A percentile compares a stretch with the other conserved stretches of the same genome.
Conservation (phyloP, 2,888 invertebrate species). For the Cheilosia impressa region DNA sequence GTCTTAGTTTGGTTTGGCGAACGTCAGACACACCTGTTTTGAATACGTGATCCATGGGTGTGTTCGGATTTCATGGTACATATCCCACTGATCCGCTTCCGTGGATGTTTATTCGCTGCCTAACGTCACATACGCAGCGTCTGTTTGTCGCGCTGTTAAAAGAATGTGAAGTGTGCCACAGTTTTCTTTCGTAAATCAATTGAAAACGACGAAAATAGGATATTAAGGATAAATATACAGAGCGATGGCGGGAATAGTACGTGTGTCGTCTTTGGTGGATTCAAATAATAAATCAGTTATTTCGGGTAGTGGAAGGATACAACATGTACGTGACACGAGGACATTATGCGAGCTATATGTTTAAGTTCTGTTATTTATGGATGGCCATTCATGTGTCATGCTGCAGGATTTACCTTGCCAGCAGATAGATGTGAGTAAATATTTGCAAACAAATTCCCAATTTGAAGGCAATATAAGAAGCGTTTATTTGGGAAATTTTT, state of each 20-base stretch:
- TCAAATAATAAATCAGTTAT: conserved; percentile 67
- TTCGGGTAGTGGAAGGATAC: conserved; percentile 41
- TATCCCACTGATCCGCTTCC: conserved; percentile 16
- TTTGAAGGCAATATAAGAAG: not conserved
- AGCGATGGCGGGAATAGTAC: conserved; percentile 11
- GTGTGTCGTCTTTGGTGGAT: conserved; percentile 33
- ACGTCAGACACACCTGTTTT: conserved; percentile 59
- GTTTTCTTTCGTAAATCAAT: conserved; percentile 52
- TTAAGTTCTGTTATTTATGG: conserved; percentile 45
- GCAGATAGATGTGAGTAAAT: conserved; percentile 35
- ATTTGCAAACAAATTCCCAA: conserved; percentile 30
- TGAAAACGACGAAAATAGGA: conserved; percentile 40
- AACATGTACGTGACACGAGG: conserved; percentile 27
- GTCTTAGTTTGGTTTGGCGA: conserved; percentile 39
- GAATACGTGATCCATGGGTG: conserved; percentile 53
- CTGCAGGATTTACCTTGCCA: conserved; percentile 29
- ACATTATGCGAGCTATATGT: conserved; percentile 22
- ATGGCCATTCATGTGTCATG: conserved; percentile 49
- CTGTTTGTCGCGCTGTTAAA: not conserved
- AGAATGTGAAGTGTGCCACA: conserved; percentile 51
- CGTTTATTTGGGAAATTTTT: conserved; percentile 3
- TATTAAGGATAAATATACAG: conserved; percentile 14
- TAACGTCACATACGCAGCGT: not conserved
- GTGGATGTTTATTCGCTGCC: conserved; percentile 2
- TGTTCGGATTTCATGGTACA: conserved; percentile 18